Evolutionary conservation across 1,140 invertebrate species (phyloP).

Genomic region (Archivesica marissinica): DNA sequence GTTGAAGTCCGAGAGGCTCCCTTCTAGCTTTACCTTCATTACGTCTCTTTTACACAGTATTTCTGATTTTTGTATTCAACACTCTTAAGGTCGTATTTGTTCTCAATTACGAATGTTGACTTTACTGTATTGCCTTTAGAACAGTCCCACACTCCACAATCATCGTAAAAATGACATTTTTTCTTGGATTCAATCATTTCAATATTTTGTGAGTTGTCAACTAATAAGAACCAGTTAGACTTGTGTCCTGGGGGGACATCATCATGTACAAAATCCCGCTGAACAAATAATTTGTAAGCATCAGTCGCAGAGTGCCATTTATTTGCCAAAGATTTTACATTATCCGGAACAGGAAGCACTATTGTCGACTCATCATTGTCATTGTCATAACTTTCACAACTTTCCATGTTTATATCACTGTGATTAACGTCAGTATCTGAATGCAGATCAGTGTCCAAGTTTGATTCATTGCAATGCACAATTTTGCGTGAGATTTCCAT

Average conservation of each 20-base stretch:
- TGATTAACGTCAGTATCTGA: no score
- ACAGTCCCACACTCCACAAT: conserved; percentile 17
- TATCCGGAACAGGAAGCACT: background rate
- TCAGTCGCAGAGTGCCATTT: background rate
- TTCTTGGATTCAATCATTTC: background rate
- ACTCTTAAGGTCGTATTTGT: background rate
- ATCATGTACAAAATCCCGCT: background rate
- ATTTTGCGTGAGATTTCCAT: no score
- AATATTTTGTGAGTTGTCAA: background rate
- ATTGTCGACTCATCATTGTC: no score
- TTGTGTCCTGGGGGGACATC: conserved; percentile 33
- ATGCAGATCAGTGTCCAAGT: no score
- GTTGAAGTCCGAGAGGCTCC: conserved; percentile 5
- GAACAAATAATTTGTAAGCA: background rate
- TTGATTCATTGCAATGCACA: no score
- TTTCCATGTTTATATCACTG: no score
- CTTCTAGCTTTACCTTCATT: background rate
- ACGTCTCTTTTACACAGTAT: background rate
- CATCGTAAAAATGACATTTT: conserved; percentile 29
- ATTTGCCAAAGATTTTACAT: background rate
- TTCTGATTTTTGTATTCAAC: background rate
- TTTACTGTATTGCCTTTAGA: conserved; percentile 26
- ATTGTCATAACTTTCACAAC: no score
- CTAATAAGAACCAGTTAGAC: conserved; percentile 20
- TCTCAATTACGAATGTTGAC: conserved; percentile 3